phyloP scores from a whole-genome alignment of 2,888 invertebrate species.

The Glaucopsyche alexis region DNA sequence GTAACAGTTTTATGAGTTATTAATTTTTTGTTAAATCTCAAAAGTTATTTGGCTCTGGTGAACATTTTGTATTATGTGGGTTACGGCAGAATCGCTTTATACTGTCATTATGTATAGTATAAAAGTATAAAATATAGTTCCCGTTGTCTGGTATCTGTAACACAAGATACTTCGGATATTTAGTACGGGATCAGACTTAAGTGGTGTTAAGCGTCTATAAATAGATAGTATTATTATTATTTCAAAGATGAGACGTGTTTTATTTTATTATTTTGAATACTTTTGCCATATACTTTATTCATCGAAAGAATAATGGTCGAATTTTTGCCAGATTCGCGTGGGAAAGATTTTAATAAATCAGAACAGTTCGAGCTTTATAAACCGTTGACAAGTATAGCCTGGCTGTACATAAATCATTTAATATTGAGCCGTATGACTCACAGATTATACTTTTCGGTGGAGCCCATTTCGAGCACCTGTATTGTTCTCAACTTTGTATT shows the following conservation, averaged over 20 bases:
- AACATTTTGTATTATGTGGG: too few relatives aligned
- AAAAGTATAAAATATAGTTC: too few relatives aligned
- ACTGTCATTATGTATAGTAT: too few relatives aligned
- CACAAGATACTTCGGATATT: too few relatives aligned
- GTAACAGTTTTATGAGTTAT: too few relatives aligned
- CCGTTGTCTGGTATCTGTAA: too few relatives aligned
- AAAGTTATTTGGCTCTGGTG: too few relatives aligned
- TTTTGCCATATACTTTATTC: not conserved
- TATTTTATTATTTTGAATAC: not conserved
- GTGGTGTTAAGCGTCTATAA: too few relatives aligned
- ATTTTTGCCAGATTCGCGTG: not conserved
- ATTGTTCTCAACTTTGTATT: conserved; percentile 23
- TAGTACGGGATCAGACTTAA: too few relatives aligned
- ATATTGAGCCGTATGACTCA: conserved; percentile 19
- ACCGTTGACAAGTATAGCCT: conserved; percentile 26
- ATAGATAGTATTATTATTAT: too few relatives aligned
- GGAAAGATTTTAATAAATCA: conserved; percentile 25
- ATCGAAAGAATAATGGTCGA: conserved; percentile 5
- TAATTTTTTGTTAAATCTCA: too few relatives aligned
- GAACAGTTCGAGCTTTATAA: conserved; percentile 22
- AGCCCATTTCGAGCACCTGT: conserved; percentile 27
- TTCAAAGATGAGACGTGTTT: not conserved
- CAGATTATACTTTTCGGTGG: conserved; percentile 8
- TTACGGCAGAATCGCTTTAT: too few relatives aligned
- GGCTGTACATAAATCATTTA: conserved; percentile 19